Evolutionary conservation across 2,113 vertebrate genomes (phyloP), one percentile per base, ranked within the genome.

Genomic region (Hypanus sabinus): DNA sequence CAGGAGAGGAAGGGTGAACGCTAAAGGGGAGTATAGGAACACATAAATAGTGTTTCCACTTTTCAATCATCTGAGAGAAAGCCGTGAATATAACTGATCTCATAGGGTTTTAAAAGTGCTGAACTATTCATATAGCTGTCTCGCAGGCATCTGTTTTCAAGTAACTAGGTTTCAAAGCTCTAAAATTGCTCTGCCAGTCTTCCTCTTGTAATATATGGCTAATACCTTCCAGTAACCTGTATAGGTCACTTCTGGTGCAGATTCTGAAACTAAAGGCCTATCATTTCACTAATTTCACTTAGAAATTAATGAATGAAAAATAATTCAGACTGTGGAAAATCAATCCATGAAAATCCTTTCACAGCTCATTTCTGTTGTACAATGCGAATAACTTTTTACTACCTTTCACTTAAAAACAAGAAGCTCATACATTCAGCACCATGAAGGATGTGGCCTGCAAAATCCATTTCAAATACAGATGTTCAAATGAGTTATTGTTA

Each of bases 301-400:
- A 24, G 88, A 70, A 92, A 91, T 91, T 70, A 91, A 91, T 27
- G 68, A 92, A 71, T 71, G 68, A 87, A 87, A 60, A 62, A 62
- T 85, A 87, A 12, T n/a, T 62, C 83, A 87, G 55, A 30, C 24
- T 87, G 27, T n/a, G 57, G 55, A 62, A 88, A 62, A 55, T 12
- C 11, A 62, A 18, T 88, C 68, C 24, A 92, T 36, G 71, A 70
- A 92, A 71, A 8, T 68, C 18, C 60, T 38, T 92, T 91, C 33
- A 38, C n/a, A 14, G 65, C 88, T 38, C 33, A 38, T 92, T 92
- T 38, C 90, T 46, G 68, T 12, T n/a, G 68, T 24, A 70, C 36
- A 91, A 38, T 33, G 73, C 14, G 18, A 70, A 73, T 46, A 93
- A 93, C 57, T 60, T 73, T 73, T 38, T 73, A 46, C n/a, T 93